These are phyloP conservation scores for Nicator chloris DNA, from an alignment of 2,113 vertebrate genomes.

Conservation along the genomic window DNA sequence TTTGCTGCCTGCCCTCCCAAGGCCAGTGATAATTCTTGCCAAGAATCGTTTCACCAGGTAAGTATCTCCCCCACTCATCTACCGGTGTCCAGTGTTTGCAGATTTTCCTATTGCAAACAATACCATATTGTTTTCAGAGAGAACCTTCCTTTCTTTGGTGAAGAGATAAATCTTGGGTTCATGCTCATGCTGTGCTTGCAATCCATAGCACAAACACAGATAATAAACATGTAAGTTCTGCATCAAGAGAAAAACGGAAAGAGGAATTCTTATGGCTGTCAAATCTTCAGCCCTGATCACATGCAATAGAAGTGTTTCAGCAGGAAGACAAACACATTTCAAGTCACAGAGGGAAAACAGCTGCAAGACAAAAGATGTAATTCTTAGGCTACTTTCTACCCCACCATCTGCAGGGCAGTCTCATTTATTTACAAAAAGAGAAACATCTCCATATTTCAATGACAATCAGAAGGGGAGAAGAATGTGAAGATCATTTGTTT, in stretches of 20 bases:
- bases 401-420: neutral
- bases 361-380: neutral
- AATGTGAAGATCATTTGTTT: constrained; percentile 28
- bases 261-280: neutral
- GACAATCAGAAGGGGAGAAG: neutral
- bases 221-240: neutral
- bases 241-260: neutral
- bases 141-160: neutral
- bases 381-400: neutral
- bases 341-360: neutral
- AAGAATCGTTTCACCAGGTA: neutral
- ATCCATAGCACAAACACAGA: neutral
- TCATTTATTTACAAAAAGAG: constrained; percentile 4
- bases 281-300: neutral
- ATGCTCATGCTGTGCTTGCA: neutral
- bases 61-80: neutral
- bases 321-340: neutral
- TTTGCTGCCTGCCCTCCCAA: neutral
- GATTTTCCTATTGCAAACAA: neutral
- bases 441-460: neutral
- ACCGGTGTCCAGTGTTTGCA: neutral
- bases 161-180: neutral
- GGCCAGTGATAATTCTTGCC: neutral
- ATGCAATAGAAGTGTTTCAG: neutral
- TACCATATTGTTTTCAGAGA: neutral